Evolutionary conservation across 2,888 invertebrate genomes (phyloP).

Genomic region (Idaea straminata): DNA sequence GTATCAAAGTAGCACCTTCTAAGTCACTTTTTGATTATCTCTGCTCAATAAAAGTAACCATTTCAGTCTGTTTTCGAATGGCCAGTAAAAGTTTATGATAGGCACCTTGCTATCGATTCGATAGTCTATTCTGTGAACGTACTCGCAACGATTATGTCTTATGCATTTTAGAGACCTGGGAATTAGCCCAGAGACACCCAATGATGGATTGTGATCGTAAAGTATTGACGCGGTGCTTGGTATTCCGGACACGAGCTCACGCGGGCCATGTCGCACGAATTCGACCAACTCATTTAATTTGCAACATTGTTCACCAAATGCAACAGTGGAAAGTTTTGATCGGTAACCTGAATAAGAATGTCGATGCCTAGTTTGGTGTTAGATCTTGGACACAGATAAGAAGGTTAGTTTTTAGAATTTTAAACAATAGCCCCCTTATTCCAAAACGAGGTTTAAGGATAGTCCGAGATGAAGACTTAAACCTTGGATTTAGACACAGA

Average conservation of each 20-base stretch:
- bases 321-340: conserved; percentile 55
- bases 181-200: conserved; percentile 45
- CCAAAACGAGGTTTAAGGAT: no score
- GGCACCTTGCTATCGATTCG: background rate
- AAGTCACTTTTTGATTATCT: background rate
- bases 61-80: no score
- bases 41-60: background rate
- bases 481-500: no score
- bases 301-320: conserved; percentile 63
- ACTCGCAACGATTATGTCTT: conserved; percentile 14
- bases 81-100: background rate
- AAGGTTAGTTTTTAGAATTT: conserved; percentile 1
- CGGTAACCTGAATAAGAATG: conserved; percentile 48
- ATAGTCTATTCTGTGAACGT: background rate
- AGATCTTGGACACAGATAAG: conserved; percentile 1
- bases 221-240: conserved; percentile 34
- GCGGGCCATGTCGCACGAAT: conserved; percentile 50
- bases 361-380: conserved; percentile 9
- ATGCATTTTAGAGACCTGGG: conserved; percentile 41
- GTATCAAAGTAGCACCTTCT: background rate
- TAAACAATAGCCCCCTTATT: conserved; percentile 29
- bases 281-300: conserved; percentile 53
- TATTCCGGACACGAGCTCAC: conserved; percentile 50
- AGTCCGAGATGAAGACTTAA: no score
- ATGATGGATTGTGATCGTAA: conserved; percentile 49